Base-by-base conservation (phyloP, 2,797 vertebrate species). In the Amniataba percoides region DNA sequence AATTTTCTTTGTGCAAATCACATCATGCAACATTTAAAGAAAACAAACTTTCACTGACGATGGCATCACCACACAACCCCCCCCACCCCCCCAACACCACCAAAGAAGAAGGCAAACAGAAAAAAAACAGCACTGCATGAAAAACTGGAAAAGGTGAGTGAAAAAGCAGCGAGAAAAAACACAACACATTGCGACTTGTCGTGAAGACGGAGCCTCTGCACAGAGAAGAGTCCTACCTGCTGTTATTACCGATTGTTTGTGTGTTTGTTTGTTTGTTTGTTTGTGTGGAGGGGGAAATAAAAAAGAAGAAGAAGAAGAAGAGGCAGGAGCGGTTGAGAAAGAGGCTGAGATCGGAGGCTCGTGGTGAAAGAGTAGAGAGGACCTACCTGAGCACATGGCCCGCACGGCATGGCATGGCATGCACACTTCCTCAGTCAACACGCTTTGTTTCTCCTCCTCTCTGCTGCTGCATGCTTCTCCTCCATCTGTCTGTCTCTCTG, bases 361-460 rank as follows among this genome's bases (percentile, higher is more conserved):
- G 66, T 9, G 76, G 7, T 52, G 45, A 71, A 49, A 52, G 70
- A 80, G 81, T 10, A 46, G 77, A 82, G 16, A 61, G 89, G 59
- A 92, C 93, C 84, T 95, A 96, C 94, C 95, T 95, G 94, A 92
- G 90, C 94, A 94, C 94, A 94, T 93, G 93, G 92, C 81, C 88
- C 77, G 75, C 88, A 31, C 5, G 27, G 27, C 27, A 31, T 31
- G 27, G 27, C 27, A 86, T 83, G 87, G 88, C 86, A 77, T n/a
- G 71, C 77, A 78, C 82, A 89, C 90, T 94, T 94, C 91, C 91
- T 92, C 89, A 84, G 89, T 92, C 81, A 88, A 84, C 84, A 89
- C 67, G 88, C 91, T 93, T 94, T 92, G 92, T 95, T 90, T 93
- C 87, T 87, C 83, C 87, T 90, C 87, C 85, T 86, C 61, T 68